Evolutionary conservation across 2,113 vertebrate species (phyloP), one percentile per base, ranked within the genome.

Genomic region (Thermophis baileyi): DNA sequence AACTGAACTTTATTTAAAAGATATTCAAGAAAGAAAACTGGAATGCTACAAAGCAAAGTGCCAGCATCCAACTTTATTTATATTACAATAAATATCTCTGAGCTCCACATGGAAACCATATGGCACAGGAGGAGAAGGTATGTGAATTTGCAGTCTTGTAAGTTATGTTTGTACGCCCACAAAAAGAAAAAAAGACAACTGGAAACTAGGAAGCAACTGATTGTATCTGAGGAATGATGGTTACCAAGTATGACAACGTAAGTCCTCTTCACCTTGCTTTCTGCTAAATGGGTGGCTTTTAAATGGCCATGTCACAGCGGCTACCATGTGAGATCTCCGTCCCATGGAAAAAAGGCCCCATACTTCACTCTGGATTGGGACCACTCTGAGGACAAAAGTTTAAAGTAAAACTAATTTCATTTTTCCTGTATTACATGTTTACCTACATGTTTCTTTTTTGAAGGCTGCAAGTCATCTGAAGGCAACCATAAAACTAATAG

Each of bases 351-450:
- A 40, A 81, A 40, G 18, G 35, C 35, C 6, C 16, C 35, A 40
- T 81, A 40, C 69, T 81, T 81, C 35, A 81, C 69, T 81, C 69
- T 81, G 16, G 69, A 81, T 81, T 40, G 18, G 18, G 16, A 40
- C 35, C 69, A 81, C 18, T 18, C 16, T 40, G 18, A 81, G 35
- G 69, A 40, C 0, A 7, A 81, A 81, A 44, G 6, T 22, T 81
- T 74, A 20, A 91, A 95, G 90, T 87, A 85, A 51, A 89, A 50
- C 85, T 50, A 54, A 1, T 22, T 92, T 92, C 18, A 81, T 81
- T 81, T 81, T 47, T 69, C 93, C 0, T 69, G 24, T 92, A 50
- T 85, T 40, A 20, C 22, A n/a, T 46, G 44, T 4, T 89, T 40
- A 90, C 89, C 88, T 49, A 90, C 3, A 2, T 57, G 2, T 60